Base-by-base conservation (phyloP, 1,140 invertebrate genomes). In the Drosophila miranda region DNA sequence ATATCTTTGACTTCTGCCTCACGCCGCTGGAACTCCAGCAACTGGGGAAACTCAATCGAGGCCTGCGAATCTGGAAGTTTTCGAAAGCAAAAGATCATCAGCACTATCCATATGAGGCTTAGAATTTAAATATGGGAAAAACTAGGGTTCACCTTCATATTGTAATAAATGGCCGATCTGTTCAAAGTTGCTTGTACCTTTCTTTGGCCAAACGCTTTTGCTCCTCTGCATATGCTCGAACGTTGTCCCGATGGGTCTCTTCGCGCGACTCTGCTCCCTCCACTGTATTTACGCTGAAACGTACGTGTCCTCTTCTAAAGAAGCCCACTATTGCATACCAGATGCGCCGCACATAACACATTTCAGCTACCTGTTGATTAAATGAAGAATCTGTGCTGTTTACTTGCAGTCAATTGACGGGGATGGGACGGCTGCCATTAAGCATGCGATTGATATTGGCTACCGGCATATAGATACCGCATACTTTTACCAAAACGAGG, bases 401-500 rank as follows among this genome's bases (percentile, higher is more conserved):
- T 51, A 41, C 61, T 75, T 83, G 7, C 72, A 95, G 94, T 94
- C 94, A 0, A 91, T 92, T 53, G 91, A 93, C 23, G 93, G 93
- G 43, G 93, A 96, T 79, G 94, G 95, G 1, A 91, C 90, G 55
- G 92, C 93, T 79, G 95, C 95, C 21, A 93, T 96, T 0, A 92
- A 91, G 60, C 83, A 90, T 57, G 96, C 96, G 0, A 95, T 97
- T 53, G 93, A 95, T 64, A 88, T 92, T 63, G 96, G 96, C 8
- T 98, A 98, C 86, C 92, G 96, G 6, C 95, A 96, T 80, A 93
- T 98, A 72, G 97, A 98, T 82, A 96, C 95, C 80, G 96, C 97
- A n/a, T 93, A 92, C 53, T 92, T 94, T 71, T 98, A 97, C 90
- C 92, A 93, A 66, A 97, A 97, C 89, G 95, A 97, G 88, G 90